Base-by-base conservation (phyloP, 2,113 vertebrate genomes). In the Pomatorhinus ruficollis region DNA sequence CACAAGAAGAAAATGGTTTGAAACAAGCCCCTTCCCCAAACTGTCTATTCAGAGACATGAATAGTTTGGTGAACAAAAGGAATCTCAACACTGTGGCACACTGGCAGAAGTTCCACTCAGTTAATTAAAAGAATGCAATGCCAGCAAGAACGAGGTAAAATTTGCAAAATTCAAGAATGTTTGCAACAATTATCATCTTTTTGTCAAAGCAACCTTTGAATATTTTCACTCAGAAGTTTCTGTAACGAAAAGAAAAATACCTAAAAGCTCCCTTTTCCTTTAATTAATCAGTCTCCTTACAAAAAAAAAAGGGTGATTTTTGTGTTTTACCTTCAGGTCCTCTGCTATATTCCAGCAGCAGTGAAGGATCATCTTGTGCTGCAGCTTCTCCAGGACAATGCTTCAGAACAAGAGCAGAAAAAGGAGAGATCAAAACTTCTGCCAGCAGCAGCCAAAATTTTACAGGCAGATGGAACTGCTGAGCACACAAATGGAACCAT, bases 321-420 rank as follows among this genome's bases (percentile, higher is more conserved):
- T 60, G 33, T 44, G 10, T 37, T 25, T 97, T 96, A 98, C 98
- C 98, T 97, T 97, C 57, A 79, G 72, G 50, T 88, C 27, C 96
- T 65, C 81, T 96, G 74, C 30, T 95, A 13, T 92, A 92, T 93
- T 96, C 95, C 61, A 57, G 71, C 23, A 91, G 79, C 88, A 83
- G 50, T 18, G 92, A 96, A 96, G 75, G 28, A 78, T 89, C 66
- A 59, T 50, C 37, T 74, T 84, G 84, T 30, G 71, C 63, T 95
- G 72, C 37, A 89, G 57, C 47, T 80, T 97, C 93, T 79, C 86
- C 56, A 83, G 91, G 40, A 90, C 76, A 88, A 60, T 42, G 81
- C 98, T 98, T 87, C 33, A 89, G 39, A 78, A 57, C 2, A 56
- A 64, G 53, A 52, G 40, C 53, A 91, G 70, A 50, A 93, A 85